Base-by-base conservation (phyloP, 1,140 invertebrate genomes). In the Drosophila kepulauana region DNA sequence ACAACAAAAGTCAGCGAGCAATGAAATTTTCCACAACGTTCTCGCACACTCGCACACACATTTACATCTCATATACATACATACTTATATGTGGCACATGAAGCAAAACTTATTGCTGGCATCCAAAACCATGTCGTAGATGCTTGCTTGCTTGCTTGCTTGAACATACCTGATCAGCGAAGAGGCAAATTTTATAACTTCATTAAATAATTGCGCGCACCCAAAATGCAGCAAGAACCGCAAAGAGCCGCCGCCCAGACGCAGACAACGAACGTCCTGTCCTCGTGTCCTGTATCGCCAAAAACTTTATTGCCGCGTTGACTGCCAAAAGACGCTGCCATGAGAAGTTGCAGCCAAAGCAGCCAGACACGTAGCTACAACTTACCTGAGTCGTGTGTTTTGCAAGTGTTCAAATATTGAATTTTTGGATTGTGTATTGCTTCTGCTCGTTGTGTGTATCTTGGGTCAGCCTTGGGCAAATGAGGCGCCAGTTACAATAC, bases 151-250 rank as follows among this genome's bases (percentile, higher is more conserved):
- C 30, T 8, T 33, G 30, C 7, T 7, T 10, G 7, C 7, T 10
- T 16, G 63, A 15, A 72, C 51, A 65, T 78, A 71, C 69, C 67
- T 81, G 82, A 81, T 86, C 82, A 86, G 78, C 82, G 69, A 65
- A 81, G 56, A 45, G 52, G 74, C 28, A 79, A 82, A 85, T 81
- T 84, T 80, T 89, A 89, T 89, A 89, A 89, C 85, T 89, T 89
- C 85, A 89, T 89, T 89, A 89, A 89, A 89, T 89, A 89, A 89
- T 89, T 85, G 85, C 85, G 76, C 78, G 75, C 20, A 3, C 75
- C 75, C 69, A 56, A 81, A 87, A 87, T 80, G 79, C 66, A 80
- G 76, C 43, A 51, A 41, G 65, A 71, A 48, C 73, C 73, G 62
- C 65, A 65, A 57, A 77, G 73, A 81, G 71, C 70, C 59, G 64